phyloP scores from a whole-genome alignment of 2,888 invertebrate species.

The Leucophenga maculata region DNA sequence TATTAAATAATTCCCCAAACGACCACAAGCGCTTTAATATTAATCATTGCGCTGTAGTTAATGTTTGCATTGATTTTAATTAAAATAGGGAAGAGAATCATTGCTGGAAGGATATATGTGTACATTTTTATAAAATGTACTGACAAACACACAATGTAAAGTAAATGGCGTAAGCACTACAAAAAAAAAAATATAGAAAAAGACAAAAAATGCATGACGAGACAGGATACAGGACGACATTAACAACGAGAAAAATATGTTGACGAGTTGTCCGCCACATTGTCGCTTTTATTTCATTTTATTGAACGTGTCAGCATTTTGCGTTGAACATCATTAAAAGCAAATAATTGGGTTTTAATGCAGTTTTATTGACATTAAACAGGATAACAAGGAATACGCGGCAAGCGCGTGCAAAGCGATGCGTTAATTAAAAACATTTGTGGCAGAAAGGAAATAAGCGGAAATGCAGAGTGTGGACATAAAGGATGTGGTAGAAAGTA shows the following conservation, averaged over 20 bases:
- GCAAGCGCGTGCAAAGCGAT: constrained; percentile 30
- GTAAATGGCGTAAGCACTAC: neutral
- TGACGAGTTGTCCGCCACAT: constrained; percentile 4
- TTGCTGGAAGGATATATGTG: neutral
- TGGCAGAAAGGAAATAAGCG: neutral
- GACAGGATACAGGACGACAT: neutral
- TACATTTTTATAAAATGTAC: neutral
- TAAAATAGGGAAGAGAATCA: constrained; percentile 17
- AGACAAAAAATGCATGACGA: neutral
- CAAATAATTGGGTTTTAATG: constrained; percentile 59
- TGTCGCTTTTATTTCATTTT: constrained; percentile 3
- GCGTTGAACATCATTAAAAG: constrained; percentile 31
- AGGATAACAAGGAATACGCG: constrained; percentile 28
- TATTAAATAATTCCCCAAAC: too few relatives aligned
- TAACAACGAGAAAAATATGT: neutral
- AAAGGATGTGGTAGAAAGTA: too few relatives aligned
- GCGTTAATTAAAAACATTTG: constrained; percentile 59
- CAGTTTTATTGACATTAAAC: constrained; percentile 53
- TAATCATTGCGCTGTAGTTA: constrained; percentile 7
- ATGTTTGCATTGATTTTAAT: constrained; percentile 24
- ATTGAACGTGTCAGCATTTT: constrained; percentile 19
- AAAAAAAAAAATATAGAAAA: too few relatives aligned
- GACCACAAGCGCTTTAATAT: constrained; percentile 1
- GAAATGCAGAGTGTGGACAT: neutral
- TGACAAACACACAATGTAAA: neutral